phyloP scores from a whole-genome alignment of 2,797 vertebrate genomes.

The Phrynocephalus guinanensis region DNA sequence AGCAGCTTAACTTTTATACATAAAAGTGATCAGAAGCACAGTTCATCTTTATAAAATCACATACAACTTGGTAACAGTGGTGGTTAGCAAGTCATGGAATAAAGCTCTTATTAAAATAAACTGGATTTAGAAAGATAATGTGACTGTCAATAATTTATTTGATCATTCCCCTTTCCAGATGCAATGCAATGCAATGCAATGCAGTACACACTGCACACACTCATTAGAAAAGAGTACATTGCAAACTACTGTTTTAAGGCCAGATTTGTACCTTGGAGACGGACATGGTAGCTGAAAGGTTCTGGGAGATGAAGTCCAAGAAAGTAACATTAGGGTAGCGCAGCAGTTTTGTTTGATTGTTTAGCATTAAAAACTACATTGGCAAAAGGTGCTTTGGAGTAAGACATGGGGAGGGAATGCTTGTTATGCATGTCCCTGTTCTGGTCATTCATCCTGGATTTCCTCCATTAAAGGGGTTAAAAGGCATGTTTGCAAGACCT shows the following conservation, averaged over 20 bases:
- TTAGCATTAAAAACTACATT: neutral
- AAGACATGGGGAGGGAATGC: neutral
- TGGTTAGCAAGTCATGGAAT: neutral
- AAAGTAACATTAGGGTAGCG: neutral
- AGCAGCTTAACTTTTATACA: slow-evolving; percentile 28
- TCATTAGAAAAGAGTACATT: neutral
- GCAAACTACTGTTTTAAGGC: neutral
- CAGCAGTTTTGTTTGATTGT: neutral
- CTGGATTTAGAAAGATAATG: neutral
- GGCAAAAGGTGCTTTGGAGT: neutral
- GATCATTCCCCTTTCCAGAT: neutral
- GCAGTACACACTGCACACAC: neutral
- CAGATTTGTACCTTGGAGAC: neutral
- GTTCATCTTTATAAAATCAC: slow-evolving; percentile 6
- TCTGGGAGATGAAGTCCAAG: too few species aligned
- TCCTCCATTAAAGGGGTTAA: neutral
- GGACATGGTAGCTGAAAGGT: too few species aligned
- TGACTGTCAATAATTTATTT: neutral
- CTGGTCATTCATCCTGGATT: neutral
- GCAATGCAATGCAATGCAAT: neutral
- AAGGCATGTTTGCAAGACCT: neutral
- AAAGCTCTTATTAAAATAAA: neutral
- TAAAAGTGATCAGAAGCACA: slow-evolving; percentile 28
- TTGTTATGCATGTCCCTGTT: neutral
- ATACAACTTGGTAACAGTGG: neutral